Conservation (phyloP, 2,797 vertebrate genomes). For the Otolemur crassicaudatus region DNA sequence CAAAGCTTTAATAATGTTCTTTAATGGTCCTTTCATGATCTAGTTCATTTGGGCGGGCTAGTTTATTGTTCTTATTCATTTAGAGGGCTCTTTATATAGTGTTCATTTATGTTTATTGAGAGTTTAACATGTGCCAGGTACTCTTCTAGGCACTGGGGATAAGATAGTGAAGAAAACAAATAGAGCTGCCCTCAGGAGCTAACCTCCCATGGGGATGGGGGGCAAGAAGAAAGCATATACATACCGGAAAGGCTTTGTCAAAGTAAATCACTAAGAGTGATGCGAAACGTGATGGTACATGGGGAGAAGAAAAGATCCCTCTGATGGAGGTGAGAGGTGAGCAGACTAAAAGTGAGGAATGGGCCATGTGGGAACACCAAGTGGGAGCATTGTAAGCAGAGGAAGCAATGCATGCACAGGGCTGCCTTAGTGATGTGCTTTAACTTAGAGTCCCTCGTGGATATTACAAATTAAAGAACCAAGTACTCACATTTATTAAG, state of each 20-base stretch:
- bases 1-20: neutral
- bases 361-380: neutral
- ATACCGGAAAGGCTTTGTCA: neutral
- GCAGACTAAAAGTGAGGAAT: neutral
- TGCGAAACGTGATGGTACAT: neutral
- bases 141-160: neutral
- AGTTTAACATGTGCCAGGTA: neutral
- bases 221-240: neutral
- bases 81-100: neutral
- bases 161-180: neutral
- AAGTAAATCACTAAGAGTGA: neutral
- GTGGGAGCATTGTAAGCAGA: neutral
- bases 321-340: neutral
- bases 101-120: neutral
- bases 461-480: neutral
- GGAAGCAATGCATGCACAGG: neutral
- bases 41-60: neutral
- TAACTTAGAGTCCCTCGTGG: neutral
- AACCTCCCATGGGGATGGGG: rapidly evolving
- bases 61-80: neutral
- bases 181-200: neutral
- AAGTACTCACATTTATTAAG: neutral
- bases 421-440: neutral
- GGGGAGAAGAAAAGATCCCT: neutral
- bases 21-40: neutral